Percentiles rank a stretch among this genome's conserved stretches.
Conservation (phyloP, 1,140 invertebrate species). For the Drosophila rufa region DNA sequence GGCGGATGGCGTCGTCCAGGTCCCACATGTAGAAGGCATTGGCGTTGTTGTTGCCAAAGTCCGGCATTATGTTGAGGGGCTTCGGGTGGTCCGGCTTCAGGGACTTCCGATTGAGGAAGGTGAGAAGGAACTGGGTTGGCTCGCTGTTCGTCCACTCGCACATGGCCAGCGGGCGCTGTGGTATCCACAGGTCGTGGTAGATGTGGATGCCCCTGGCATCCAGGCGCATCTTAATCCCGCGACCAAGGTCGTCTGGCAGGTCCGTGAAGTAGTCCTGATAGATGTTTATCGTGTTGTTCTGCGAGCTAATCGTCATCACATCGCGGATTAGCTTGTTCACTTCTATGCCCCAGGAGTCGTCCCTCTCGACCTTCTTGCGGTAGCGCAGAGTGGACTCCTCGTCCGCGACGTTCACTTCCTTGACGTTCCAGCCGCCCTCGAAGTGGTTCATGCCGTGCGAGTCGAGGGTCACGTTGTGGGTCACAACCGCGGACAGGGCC, state of each 20-base stretch:
- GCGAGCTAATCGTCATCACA: slow-evolving; percentile 87
- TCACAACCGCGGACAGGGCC: slow-evolving; percentile 88
- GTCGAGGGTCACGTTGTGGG: slow-evolving; percentile 84
- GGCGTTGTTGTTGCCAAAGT: slow-evolving; percentile 74
- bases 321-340: slow-evolving; percentile 59
- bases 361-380: slow-evolving; percentile 96
- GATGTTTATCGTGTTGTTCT: slow-evolving; percentile 96
- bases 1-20: slow-evolving; percentile 93
- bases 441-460: slow-evolving; percentile 92
- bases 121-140: slow-evolving; percentile 90
- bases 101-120: slow-evolving; percentile 87
- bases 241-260: slow-evolving; percentile 69
- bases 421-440: slow-evolving; percentile 97
- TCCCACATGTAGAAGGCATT: slow-evolving; percentile 92
- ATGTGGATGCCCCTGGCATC: slow-evolving; percentile 55
- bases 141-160: slow-evolving; percentile 93
- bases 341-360: slow-evolving; percentile 89
- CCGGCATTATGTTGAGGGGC: slow-evolving; percentile 79
- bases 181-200: slow-evolving; percentile 84
- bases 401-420: slow-evolving; percentile 94
- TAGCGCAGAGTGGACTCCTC: slow-evolving; percentile 93
- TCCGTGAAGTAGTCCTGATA: slow-evolving; percentile 94
- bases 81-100: neutral
- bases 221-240: slow-evolving; percentile 59
- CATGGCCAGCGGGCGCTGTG: slow-evolving; percentile 88